Evolutionary conservation across 2,888 invertebrate genomes (phyloP).

Genomic region (Amitus sp.): DNA sequence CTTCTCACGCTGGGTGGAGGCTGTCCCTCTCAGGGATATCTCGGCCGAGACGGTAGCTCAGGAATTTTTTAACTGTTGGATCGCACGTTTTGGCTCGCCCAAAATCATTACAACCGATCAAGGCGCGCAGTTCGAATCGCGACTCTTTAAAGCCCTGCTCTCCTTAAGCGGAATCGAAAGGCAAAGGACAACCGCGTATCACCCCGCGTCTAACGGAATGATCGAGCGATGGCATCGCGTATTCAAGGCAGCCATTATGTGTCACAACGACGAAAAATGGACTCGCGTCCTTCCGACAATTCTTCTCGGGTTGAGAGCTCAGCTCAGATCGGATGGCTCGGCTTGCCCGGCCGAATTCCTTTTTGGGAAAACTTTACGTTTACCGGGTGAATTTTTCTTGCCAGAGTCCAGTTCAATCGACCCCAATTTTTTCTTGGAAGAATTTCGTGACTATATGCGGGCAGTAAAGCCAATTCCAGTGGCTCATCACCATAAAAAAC

Average conservation of each 20-base stretch:
- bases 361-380: too few species aligned
- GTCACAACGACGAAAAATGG: constrained; percentile 14
- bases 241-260: too few species aligned
- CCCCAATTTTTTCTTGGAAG: too few species aligned
- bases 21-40: constrained; percentile 46
- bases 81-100: constrained; percentile 51
- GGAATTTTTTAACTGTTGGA: constrained; percentile 46
- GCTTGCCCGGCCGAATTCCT: constrained; percentile 36
- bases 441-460: too few species aligned
- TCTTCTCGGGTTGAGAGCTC: constrained; percentile 43
- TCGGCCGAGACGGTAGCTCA: constrained; percentile 45
- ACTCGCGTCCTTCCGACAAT: constrained; percentile 40
- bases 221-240: constrained; percentile 37
- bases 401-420: too few species aligned
- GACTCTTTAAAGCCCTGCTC: constrained; percentile 35
- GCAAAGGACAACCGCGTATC: constrained; percentile 41
- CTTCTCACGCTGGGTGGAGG: constrained; percentile 48
- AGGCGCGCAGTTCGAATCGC: constrained; percentile 47
- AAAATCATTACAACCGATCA: constrained; percentile 48
- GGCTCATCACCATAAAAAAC: too few species aligned
- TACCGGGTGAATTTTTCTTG: too few species aligned
- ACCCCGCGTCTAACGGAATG: constrained; percentile 43
- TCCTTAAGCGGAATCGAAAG: constrained; percentile 26
- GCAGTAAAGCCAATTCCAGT: too few species aligned
- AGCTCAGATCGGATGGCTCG: constrained; percentile 42